Evolutionary conservation across 2,113 vertebrate genomes (phyloP).

Genomic region (Brienomyrus longianalis): DNA sequence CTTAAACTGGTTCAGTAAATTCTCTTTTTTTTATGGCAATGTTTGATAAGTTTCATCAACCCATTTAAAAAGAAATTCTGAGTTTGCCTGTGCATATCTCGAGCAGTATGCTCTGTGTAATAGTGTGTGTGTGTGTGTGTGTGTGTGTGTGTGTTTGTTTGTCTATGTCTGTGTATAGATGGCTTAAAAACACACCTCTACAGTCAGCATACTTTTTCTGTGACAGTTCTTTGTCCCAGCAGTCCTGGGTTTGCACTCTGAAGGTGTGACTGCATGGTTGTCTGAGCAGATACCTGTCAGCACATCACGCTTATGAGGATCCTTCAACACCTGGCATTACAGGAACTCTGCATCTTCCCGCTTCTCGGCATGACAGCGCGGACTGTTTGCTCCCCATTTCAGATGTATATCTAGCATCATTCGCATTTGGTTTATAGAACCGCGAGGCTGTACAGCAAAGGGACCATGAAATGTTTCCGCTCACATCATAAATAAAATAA

Average conservation of each 20-base stretch:
- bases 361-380: not conserved
- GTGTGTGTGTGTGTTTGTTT: not conserved
- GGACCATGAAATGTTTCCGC: not conserved
- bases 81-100: not conserved
- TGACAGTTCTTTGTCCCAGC: not conserved
- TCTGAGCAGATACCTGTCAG: constrained; percentile 4
- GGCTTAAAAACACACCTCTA: not conserved
- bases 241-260: not conserved
- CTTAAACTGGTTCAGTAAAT: not conserved
- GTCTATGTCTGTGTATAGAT: not conserved
- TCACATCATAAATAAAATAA: not conserved
- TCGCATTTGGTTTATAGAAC: not conserved
- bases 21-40: not conserved
- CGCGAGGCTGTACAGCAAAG: not conserved
- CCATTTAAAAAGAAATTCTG: not conserved
- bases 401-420: not conserved
- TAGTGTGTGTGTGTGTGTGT: too few relatives aligned
- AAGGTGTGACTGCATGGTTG: constrained; percentile 1
- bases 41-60: not conserved
- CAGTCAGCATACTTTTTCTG: not conserved
- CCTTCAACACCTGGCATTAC: not conserved
- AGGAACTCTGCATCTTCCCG: not conserved
- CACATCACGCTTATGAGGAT: not conserved
- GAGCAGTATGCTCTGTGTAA: not conserved
- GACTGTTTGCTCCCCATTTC: not conserved